A percentile compares a stretch with the other conserved stretches of the same genome.
phyloP scores from a whole-genome alignment of 1,140 invertebrate genomes.

The Aplysia californica region DNA sequence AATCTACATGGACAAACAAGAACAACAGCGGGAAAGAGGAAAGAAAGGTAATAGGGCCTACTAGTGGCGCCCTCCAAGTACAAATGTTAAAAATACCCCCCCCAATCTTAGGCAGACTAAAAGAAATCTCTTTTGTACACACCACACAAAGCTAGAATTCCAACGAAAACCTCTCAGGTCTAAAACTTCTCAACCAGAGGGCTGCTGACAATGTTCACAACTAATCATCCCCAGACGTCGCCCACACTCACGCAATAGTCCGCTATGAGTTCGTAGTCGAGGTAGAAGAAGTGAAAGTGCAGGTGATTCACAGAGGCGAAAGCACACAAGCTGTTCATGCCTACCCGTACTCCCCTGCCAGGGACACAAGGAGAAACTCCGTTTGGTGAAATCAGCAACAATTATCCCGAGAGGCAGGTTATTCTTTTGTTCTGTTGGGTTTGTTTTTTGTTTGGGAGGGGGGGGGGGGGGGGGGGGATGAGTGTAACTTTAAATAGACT shows the following conservation, averaged over 20 bases:
- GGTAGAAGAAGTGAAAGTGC: slow-evolving; percentile 81
- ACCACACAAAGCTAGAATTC: too few relatives aligned
- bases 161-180: background rate
- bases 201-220: too few relatives aligned
- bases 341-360: slow-evolving; percentile 72
- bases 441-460: background rate
- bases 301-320: slow-evolving; percentile 85
- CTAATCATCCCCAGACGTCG: too few relatives aligned
- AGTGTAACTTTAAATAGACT: background rate
- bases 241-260: slow-evolving; percentile 68
- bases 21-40: too few relatives aligned
- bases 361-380: too few relatives aligned
- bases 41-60: too few relatives aligned
- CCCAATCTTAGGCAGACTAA: too few relatives aligned
- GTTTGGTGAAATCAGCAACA: background rate
- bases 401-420: background rate
- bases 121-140: too few relatives aligned
- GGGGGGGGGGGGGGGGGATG: too few relatives aligned
- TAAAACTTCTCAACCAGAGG: background rate
- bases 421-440: background rate
- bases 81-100: too few relatives aligned
- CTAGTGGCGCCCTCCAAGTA: too few relatives aligned
- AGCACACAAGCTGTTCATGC: slow-evolving; percentile 83
- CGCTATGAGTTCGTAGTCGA: slow-evolving; percentile 73
- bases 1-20: background rate